A percentile compares a stretch with the other conserved stretches of the same genome.
phyloP scores from a whole-genome alignment of 2,888 invertebrate species.

The Pimpla rufipes region DNA sequence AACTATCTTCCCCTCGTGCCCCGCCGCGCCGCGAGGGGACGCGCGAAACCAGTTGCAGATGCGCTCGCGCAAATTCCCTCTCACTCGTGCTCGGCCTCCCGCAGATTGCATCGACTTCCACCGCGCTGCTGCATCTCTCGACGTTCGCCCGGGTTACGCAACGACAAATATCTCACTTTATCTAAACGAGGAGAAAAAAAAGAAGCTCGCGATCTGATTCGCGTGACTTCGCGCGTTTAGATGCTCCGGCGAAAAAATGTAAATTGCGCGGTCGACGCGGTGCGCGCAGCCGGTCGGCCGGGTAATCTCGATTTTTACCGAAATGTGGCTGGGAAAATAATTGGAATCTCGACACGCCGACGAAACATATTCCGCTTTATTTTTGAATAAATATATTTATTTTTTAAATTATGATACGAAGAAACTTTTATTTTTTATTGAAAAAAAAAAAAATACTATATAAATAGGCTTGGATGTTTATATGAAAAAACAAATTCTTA shows the following conservation, averaged over 20 bases:
- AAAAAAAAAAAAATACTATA: no score
- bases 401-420: no score
- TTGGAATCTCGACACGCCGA: no score
- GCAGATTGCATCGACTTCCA: conserved; percentile 32
- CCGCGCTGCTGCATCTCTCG: neutral
- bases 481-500: no score
- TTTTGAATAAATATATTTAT: no score
- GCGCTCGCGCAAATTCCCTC: conserved; percentile 34
- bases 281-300: neutral
- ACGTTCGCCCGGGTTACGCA: conserved; percentile 16
- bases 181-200: neutral
- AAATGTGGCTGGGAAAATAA: no score
- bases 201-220: neutral
- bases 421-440: no score
- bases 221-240: neutral
- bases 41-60: conserved; percentile 60
- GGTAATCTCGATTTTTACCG: neutral
- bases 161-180: conserved; percentile 15
- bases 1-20: conserved; percentile 66
- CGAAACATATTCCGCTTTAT: no score
- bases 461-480: no score
- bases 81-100: neutral
- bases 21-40: neutral
- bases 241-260: no score
- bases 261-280: no score